phyloP scores from a whole-genome alignment of 2,888 invertebrate genomes.

The Malthinus seriepunctatus region DNA sequence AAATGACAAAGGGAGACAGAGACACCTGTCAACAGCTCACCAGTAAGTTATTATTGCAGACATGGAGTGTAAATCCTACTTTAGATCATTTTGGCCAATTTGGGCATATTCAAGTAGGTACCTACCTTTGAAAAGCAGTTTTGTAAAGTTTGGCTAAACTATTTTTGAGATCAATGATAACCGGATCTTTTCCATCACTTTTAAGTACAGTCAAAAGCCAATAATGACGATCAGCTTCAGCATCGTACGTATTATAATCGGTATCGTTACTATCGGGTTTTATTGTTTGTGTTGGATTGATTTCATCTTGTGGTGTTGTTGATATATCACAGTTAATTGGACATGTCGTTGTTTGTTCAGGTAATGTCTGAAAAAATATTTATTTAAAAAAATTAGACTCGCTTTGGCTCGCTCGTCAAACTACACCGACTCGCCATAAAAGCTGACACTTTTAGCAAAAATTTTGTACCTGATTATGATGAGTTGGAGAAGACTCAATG shows the following conservation, averaged over 20 bases:
- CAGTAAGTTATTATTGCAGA: too few relatives aligned
- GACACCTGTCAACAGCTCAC: too few relatives aligned
- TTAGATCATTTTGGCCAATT: too few relatives aligned
- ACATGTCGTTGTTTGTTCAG: slow-evolving; percentile 55
- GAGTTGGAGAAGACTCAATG: slow-evolving; percentile 60
- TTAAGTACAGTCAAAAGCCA: slow-evolving; percentile 81
- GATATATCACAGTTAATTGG: slow-evolving; percentile 57
- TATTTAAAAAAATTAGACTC: background rate
- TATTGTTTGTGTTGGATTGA: slow-evolving; percentile 55
- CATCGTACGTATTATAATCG: slow-evolving; percentile 35
- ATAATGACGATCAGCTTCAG: slow-evolving; percentile 71
- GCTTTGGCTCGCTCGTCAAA: background rate
- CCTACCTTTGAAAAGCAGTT: slow-evolving; percentile 80
- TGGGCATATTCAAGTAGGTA: too few relatives aligned
- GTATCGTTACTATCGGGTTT: slow-evolving; percentile 34
- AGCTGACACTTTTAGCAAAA: background rate
- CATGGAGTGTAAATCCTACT: too few relatives aligned
- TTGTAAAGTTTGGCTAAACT: slow-evolving; percentile 77
- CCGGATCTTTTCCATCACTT: slow-evolving; percentile 56
- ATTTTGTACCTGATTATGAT: slow-evolving; percentile 33
- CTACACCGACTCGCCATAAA: too few relatives aligned
- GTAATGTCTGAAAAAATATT: slow-evolving; percentile 20
- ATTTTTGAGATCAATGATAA: slow-evolving; percentile 67
- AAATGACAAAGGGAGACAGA: too few relatives aligned
- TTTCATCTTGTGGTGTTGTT: slow-evolving; percentile 53